Evolutionary conservation across 2,797 vertebrate species (phyloP).

Genomic region (Monodelphis domestica): DNA sequence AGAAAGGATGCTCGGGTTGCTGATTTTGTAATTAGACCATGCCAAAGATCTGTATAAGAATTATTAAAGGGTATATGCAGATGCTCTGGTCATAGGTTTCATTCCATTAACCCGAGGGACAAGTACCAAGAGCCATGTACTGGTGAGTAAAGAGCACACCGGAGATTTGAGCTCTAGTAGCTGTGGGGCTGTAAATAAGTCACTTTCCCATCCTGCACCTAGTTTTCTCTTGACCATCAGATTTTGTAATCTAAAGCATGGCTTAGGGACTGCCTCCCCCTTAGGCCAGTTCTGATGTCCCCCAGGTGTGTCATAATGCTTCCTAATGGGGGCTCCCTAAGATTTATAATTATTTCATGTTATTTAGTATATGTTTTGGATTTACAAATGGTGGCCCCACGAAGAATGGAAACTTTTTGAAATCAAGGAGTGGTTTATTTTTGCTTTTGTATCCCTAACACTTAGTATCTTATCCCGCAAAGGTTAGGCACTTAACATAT

Average conservation of each 20-base stretch:
- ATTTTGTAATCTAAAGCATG: background rate
- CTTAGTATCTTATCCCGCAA: background rate
- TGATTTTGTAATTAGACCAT: background rate
- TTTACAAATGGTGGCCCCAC: background rate
- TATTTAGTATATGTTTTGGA: background rate
- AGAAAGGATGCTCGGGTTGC: background rate
- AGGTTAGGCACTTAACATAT: background rate
- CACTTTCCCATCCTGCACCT: background rate
- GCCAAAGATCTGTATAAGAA: background rate
- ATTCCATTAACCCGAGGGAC: background rate
- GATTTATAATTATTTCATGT: background rate
- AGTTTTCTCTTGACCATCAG: background rate
- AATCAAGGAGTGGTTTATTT: background rate
- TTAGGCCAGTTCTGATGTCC: background rate
- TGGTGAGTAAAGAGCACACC: background rate
- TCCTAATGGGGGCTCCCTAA: too few species aligned
- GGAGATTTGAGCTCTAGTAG: background rate
- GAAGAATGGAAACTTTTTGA: background rate
- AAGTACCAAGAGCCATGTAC: background rate
- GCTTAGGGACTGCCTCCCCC: background rate
- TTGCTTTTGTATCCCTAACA: background rate
- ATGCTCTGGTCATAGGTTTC: background rate
- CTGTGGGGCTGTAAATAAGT: background rate
- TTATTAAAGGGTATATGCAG: background rate
- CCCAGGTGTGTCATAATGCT: background rate